These are phyloP conservation scores for Prorops nasuta DNA, from an alignment of 1,140 invertebrate species.

Conservation along the genomic window DNA sequence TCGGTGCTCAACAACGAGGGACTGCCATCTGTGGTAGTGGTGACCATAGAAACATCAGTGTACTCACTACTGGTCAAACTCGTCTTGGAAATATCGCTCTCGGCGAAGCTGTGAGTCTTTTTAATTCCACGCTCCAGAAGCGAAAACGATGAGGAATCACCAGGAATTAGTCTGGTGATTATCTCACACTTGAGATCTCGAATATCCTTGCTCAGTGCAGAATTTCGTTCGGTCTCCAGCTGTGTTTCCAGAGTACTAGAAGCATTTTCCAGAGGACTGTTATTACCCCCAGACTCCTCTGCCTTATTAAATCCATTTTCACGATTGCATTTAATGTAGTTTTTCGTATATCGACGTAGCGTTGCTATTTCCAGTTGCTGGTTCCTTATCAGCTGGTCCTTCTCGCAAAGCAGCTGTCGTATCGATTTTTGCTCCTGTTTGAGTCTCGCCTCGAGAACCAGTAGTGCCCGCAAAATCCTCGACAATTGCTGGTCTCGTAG, in stretches of 20 bases:
- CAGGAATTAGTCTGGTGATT: constrained; percentile 38
- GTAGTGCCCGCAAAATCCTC: constrained; percentile 65
- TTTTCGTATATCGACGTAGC: constrained; percentile 64
- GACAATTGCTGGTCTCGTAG: constrained; percentile 68
- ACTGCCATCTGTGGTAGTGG: constrained; percentile 47
- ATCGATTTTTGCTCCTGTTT: constrained; percentile 75
- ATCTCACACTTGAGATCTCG: constrained; percentile 46
- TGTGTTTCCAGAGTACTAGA: not conserved
- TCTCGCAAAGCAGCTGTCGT: constrained; percentile 65
- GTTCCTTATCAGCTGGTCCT: constrained; percentile 68
- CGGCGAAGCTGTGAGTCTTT: constrained; percentile 52
- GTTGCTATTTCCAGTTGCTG: constrained; percentile 70
- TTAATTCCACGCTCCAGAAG: constrained; percentile 30
- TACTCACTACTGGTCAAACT: constrained; percentile 50
- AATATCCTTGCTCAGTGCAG: constrained; percentile 42
- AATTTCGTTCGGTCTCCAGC: constrained; percentile 17
- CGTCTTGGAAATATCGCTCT: constrained; percentile 51
- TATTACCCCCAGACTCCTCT: constrained; percentile 2
- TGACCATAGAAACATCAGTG: constrained; percentile 46
- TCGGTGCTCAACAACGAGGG: constrained; percentile 51
- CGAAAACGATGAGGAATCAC: constrained; percentile 19
- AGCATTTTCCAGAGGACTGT: not conserved
- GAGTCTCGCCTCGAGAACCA: constrained; percentile 69
- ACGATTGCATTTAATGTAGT: constrained; percentile 53
- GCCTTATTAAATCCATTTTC: no score